Conservation (phyloP, 2,797 vertebrate genomes). For the Austrolebias charrua region DNA sequence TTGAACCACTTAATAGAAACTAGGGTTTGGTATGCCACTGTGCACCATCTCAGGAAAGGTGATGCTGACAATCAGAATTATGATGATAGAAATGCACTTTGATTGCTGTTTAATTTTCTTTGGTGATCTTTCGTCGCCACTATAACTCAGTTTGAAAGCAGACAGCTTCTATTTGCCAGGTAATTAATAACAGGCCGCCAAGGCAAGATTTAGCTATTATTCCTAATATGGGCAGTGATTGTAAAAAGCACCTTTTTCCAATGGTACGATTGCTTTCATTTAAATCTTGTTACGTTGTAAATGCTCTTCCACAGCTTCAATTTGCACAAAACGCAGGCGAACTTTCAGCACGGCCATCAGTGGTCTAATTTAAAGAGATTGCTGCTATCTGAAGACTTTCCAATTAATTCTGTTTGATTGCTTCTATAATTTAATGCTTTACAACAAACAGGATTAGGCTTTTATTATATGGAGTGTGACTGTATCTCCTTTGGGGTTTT, state of each 20-base stretch:
- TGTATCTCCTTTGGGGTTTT: slow-evolving; percentile 42
- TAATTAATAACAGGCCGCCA: slow-evolving; percentile 85
- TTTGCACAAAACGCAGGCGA: slow-evolving; percentile 75
- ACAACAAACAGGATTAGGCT: slow-evolving; percentile 62
- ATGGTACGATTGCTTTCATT: slow-evolving; percentile 95
- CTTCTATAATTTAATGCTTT: slow-evolving; percentile 66
- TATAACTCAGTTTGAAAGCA: slow-evolving; percentile 76
- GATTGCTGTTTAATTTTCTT: slow-evolving; percentile 88
- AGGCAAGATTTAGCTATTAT: slow-evolving; percentile 90
- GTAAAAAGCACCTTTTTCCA: slow-evolving; percentile 93
- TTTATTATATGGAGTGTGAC: slow-evolving; percentile 59
- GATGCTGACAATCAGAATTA: slow-evolving; percentile 86
- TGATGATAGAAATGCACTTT: slow-evolving; percentile 91
- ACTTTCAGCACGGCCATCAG: slow-evolving; percentile 71
- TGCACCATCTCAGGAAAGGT: slow-evolving; percentile 81
- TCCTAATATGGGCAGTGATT: slow-evolving; percentile 95
- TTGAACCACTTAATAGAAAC: slow-evolving; percentile 92
- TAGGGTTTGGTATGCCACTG: slow-evolving; percentile 87
- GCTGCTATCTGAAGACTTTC: slow-evolving; percentile 64
- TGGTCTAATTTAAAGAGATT: slow-evolving; percentile 72
- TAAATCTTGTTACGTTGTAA: slow-evolving; percentile 86
- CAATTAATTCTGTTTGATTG: slow-evolving; percentile 74
- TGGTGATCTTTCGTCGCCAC: slow-evolving; percentile 71
- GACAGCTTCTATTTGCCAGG: slow-evolving; percentile 79
- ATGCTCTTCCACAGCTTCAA: slow-evolving; percentile 80